phyloP scores from a whole-genome alignment of 2,113 vertebrate genomes.

The Pheucticus melanocephalus region DNA sequence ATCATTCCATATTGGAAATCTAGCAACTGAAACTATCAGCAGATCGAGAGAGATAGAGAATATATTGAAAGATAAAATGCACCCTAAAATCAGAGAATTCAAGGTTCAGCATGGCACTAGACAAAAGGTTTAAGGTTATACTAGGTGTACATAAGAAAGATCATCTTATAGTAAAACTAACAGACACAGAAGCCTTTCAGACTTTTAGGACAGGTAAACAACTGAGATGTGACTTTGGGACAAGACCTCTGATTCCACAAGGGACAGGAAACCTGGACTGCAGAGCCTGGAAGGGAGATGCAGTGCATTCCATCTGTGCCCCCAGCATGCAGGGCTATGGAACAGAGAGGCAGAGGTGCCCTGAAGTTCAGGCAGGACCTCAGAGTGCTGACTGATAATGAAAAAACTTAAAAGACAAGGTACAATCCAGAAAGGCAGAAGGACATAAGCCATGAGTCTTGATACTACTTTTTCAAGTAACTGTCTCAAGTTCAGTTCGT shows the following conservation, averaged over 20 bases:
- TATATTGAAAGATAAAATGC: background rate
- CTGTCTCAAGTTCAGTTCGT: background rate
- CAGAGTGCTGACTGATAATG: background rate
- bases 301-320: accelerated
- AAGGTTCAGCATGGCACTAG: background rate
- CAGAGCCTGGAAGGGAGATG: background rate
- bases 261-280: background rate
- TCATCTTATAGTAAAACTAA: background rate
- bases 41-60: background rate
- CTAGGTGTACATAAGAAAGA: too few species aligned
- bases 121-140: background rate
- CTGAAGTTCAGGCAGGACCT: background rate
- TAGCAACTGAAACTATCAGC: background rate
- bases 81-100: background rate
- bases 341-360: background rate
- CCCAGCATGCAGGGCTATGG: accelerated
- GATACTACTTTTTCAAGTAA: background rate
- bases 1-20: background rate
- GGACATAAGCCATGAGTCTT: background rate
- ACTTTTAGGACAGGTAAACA: background rate
- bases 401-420: background rate
- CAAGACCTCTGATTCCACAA: background rate
- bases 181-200: background rate
- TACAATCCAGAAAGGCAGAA: background rate
- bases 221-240: background rate